Conservation (phyloP, 1,140 invertebrate genomes). For the Aphis gossypii region DNA sequence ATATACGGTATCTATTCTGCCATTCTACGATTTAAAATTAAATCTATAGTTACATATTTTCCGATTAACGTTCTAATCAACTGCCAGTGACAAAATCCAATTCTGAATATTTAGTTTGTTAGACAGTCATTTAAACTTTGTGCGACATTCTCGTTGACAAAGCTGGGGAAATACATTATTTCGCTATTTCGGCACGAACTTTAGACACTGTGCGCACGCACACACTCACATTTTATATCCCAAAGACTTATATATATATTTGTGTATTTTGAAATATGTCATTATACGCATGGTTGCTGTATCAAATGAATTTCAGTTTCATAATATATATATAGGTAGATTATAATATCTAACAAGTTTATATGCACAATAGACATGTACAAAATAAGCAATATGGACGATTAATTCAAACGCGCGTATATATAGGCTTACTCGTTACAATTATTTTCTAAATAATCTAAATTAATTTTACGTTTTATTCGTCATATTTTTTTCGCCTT, state of each 20-base stretch:
- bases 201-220: not conserved
- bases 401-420: not conserved
- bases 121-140: constrained; percentile 2
- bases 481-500: not conserved
- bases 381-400: not conserved
- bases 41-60: not conserved
- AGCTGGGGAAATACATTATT: not conserved
- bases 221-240: not conserved
- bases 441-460: not conserved
- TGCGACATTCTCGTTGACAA: not conserved
- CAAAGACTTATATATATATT: not conserved
- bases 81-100: not conserved
- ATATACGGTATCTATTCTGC: not conserved
- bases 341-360: not conserved
- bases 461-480: not conserved
- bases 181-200: not conserved
- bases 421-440: not conserved
- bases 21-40: not conserved
- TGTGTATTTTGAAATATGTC: not conserved
- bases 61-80: not conserved
- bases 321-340: too few relatives aligned
- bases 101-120: not conserved
- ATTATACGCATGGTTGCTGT: constrained; percentile 6
- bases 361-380: not conserved
- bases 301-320: not conserved